Evolutionary conservation across 2,797 vertebrate species (phyloP), one percentile per base, ranked within the genome.

Genomic region (Varecia variegata): DNA sequence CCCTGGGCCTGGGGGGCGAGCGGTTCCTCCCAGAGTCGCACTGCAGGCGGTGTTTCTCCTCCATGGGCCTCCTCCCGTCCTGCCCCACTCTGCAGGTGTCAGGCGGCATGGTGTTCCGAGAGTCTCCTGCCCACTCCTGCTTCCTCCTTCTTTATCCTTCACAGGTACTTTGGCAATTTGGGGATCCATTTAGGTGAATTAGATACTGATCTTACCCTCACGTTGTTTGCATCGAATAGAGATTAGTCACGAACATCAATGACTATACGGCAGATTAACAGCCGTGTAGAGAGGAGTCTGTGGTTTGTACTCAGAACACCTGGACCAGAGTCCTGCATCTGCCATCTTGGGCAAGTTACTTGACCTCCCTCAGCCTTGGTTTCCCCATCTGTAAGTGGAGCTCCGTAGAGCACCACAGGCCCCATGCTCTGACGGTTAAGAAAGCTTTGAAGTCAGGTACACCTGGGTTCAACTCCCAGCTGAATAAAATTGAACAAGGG

Each of bases 191-290:
- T 7, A 17, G 38, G 45, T 32, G 65, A 80, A 47, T n/a, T 25
- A 7, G 21, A 73, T 50, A 30, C 52, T n/a, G 67, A 13, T 50
- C 25, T n/a, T 35, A 30, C 32, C 35, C 21, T 18, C 30, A 1
- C 0, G 0, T 12, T 43, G 35, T 43, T 80, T 7, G 14, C 14
- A 8, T 0, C 0, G 14, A 54, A 58, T 13, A 43, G 43, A 56
- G 18, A 27, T 58, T 14, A 71, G 47, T 32, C 2, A 14, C 62
- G 27, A 84, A 65, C 14, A 10, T 71, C 30, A 20, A 0, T 1
- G 18, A 21, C 76, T 56, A 0, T 38, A 25, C 1, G 0, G 32
- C 67, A 35, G 13, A 56, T 50, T 52, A 74, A 32, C 20, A 35
- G n/a, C 67, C 18, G n/a, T 9, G 18, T 5, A 15, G 21, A 65